A percentile compares a stretch with the other conserved stretches of the same genome.
Conservation (phyloP, 2,888 invertebrate genomes). For the Nomada ferruginata region DNA sequence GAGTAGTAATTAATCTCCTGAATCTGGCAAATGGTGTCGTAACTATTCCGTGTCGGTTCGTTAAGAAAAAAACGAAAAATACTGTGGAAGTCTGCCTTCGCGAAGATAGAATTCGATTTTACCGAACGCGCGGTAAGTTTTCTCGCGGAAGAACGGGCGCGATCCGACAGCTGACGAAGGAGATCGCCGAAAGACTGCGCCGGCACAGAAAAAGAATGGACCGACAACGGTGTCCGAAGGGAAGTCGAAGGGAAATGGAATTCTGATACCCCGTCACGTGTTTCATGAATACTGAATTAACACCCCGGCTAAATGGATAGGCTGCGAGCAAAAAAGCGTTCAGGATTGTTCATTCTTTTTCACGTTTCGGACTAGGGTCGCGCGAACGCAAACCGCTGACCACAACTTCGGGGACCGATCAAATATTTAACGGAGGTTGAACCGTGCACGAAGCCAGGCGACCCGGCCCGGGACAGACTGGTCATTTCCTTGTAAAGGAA, state of each 20-base stretch:
- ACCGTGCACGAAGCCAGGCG: background rate
- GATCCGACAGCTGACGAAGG: slow-evolving; percentile 3
- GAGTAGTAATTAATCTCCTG: too few relatives aligned
- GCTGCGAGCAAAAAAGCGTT: slow-evolving; percentile 3
- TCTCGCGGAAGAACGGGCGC: background rate
- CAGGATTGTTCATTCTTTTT: slow-evolving; percentile 14
- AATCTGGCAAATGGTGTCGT: background rate
- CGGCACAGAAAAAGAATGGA: slow-evolving; percentile 10
- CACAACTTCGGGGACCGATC: slow-evolving; percentile 41
- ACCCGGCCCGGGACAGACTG: slow-evolving; percentile 15
- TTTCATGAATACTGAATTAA: slow-evolving; percentile 64
- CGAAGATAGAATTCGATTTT: background rate
- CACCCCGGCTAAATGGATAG: slow-evolving; percentile 43
- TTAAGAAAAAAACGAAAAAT: too few relatives aligned
- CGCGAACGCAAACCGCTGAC: slow-evolving; percentile 23
- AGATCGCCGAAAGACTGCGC: background rate
- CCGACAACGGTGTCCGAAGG: slow-evolving; percentile 6
- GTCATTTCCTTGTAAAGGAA: slow-evolving; percentile 48
- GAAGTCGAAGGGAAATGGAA: slow-evolving; percentile 43
- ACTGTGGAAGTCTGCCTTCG: too few relatives aligned
- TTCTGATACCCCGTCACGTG: slow-evolving; percentile 44
- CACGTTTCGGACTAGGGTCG: background rate
- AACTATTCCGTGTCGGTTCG: too few relatives aligned
- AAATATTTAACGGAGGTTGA: slow-evolving; percentile 51
- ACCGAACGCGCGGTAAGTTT: too few relatives aligned